Evolutionary conservation across 2,888 invertebrate species (phyloP), one percentile per base, ranked within the genome.

Genomic region (Arrhopalites spinosus): DNA sequence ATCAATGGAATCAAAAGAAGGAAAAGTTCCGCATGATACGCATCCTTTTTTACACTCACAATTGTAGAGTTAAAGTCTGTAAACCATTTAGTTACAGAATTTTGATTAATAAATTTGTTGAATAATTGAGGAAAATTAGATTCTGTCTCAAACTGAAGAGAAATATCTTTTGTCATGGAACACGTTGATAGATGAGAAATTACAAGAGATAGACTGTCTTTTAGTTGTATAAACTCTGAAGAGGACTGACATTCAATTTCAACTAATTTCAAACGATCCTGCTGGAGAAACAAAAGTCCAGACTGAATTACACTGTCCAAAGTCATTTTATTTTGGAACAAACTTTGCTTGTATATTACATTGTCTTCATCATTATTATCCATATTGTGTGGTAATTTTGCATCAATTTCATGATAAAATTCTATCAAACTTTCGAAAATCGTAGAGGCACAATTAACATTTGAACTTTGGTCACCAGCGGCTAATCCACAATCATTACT

Each of bases 291-390:
- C 43, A 29, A 61, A 11, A 43, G 15, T 2, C 36, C 20, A 20
- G 71, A 71, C 15, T 61, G 71, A 20, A 71, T 71, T 15, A 71
- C 13, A 61, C 25, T 71, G 27, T 61, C 71, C 13, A 71, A 17
- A 36, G 59, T 71, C 45, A 71, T 71, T 61, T 71, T 71, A 56
- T 36, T 71, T 11, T 71, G 59, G 2, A 71, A 71, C 43, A 71
- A 71, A 23, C 71, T 71, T 15, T 71, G 71, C 30, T 71, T 71
- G 20, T 23, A 71, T 7, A 71, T 71, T 29, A 71, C 71, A 25
- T 61, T 71, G 29, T 71, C 71, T 20, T 71, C 71, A 17, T 71
- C 71, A 7, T 30, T 17, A 43, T 61, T 61, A 20, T 71, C 59
- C 23, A 61, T 20, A 56, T 71, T 61, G 15, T 71, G 61, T 11